These are phyloP conservation scores for Podabrus alpinus DNA, from an alignment of 2,888 invertebrate genomes.

Conservation along the genomic window DNA sequence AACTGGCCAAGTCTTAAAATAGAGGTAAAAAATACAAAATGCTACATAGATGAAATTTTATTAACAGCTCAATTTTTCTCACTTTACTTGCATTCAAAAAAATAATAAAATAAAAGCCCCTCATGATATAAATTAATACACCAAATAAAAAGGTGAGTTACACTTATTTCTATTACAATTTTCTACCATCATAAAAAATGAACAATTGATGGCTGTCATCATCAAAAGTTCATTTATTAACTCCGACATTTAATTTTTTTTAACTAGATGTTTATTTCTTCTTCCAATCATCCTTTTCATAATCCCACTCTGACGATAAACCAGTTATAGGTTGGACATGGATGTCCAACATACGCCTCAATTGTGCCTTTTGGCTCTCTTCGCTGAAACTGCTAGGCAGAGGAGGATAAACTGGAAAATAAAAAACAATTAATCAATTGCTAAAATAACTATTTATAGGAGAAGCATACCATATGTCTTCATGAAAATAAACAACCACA, in stretches of 20 bases:
- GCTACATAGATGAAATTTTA: background rate
- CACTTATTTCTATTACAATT: slow-evolving; percentile 3
- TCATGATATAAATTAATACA: slow-evolving; percentile 1
- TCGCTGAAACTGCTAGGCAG: slow-evolving; percentile 61
- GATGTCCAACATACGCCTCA: slow-evolving; percentile 64
- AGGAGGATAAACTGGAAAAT: slow-evolving; percentile 47
- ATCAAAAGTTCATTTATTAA: background rate
- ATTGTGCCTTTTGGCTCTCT: slow-evolving; percentile 64
- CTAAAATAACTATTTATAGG: background rate
- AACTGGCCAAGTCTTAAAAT: background rate
- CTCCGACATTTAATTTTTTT: background rate
- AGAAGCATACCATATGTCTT: slow-evolving; percentile 65
- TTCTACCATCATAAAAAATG: background rate
- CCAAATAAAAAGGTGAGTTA: background rate
- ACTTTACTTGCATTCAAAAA: background rate
- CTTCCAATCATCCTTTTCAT: slow-evolving; percentile 73
- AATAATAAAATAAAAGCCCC: background rate
- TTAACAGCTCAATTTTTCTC: background rate
- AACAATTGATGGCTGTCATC: slow-evolving; percentile 10
- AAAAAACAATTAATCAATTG: background rate
- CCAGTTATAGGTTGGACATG: slow-evolving; percentile 65
- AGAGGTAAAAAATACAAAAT: background rate
- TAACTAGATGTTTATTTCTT: slow-evolving; percentile 34
- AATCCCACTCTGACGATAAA: slow-evolving; percentile 69
- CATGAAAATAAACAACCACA: slow-evolving; percentile 66